These are phyloP conservation scores for Drosophila suzukii DNA, from an alignment of 1,140 invertebrate genomes.

Conservation along the genomic window DNA sequence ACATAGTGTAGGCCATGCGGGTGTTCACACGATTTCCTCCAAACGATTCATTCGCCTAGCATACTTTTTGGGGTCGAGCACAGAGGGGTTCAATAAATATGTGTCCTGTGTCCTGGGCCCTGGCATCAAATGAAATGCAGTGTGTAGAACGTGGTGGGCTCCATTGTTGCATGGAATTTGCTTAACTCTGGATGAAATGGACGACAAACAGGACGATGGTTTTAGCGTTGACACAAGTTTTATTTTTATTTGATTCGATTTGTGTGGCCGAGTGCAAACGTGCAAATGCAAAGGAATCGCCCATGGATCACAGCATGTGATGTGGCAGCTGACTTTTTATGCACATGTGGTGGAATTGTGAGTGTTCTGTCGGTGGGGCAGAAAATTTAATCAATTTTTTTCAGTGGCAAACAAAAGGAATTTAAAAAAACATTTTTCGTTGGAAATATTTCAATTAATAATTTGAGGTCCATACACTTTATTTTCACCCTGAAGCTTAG, in stretches of 20 bases:
- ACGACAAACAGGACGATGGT: neutral
- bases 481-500: too few species aligned
- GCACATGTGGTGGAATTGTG: constrained; percentile 3
- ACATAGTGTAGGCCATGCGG: constrained; percentile 11
- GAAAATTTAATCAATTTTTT: constrained; percentile 32
- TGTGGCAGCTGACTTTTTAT: neutral
- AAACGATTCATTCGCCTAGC: constrained; percentile 28
- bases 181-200: constrained; percentile 16
- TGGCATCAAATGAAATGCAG: constrained; percentile 67
- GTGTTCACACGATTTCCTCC: constrained; percentile 21
- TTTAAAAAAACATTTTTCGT: neutral
- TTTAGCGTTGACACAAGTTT: constrained; percentile 25
- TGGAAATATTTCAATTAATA: neutral
- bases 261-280: neutral
- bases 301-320: neutral
- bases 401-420: neutral
- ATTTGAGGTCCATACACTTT: too few species aligned
- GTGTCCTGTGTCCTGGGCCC: constrained; percentile 3
- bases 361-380: constrained; percentile 2
- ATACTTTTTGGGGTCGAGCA: constrained; percentile 25
- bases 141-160: constrained; percentile 55
- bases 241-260: constrained; percentile 38
- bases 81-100: constrained; percentile 45
- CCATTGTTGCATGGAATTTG: constrained; percentile 65
- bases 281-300: constrained; percentile 6